Percentiles rank a stretch among this genome's conserved stretches.
phyloP scores from a whole-genome alignment of 2,113 vertebrate genomes.

The Rhineura floridana region DNA sequence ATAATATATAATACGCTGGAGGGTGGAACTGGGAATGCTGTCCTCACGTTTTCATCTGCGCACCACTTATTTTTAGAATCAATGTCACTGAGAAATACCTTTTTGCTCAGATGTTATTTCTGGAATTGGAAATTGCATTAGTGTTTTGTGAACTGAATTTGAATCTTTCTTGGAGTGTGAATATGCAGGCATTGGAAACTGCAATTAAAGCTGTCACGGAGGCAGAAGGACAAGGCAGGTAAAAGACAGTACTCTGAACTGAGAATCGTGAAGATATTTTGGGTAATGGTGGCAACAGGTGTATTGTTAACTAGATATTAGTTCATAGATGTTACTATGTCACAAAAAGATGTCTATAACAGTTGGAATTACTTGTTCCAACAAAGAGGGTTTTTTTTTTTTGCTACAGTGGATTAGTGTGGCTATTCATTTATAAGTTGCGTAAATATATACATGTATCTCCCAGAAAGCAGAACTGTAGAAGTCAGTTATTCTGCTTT shows the following conservation, averaged over 20 bases:
- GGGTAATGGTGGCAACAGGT: background rate
- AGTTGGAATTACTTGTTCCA: background rate
- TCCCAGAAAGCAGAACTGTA: background rate
- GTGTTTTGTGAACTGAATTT: slow-evolving; percentile 8
- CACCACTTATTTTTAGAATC: slow-evolving; percentile 15
- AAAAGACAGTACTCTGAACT: background rate
- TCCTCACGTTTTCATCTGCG: slow-evolving; percentile 16
- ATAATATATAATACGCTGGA: background rate
- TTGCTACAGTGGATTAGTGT: background rate
- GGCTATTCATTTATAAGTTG: background rate
- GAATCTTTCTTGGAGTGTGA: background rate
- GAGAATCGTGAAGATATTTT: background rate
- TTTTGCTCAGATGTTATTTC: slow-evolving; percentile 4
- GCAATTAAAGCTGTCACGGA: slow-evolving; percentile 2
- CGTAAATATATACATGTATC: background rate
- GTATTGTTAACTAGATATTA: background rate
- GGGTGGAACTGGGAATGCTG: background rate
- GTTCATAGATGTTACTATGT: background rate
- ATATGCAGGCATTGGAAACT: slow-evolving; percentile 4
- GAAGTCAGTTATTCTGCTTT: background rate
- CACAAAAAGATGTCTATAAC: background rate
- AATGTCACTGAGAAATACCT: slow-evolving; percentile 2
- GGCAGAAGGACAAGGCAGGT: background rate
- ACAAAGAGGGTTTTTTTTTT: background rate
- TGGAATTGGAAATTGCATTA: slow-evolving; percentile 31